These are phyloP conservation scores for Aphodius sticticus DNA, from an alignment of 2,888 invertebrate species.

Conservation along the genomic window DNA sequence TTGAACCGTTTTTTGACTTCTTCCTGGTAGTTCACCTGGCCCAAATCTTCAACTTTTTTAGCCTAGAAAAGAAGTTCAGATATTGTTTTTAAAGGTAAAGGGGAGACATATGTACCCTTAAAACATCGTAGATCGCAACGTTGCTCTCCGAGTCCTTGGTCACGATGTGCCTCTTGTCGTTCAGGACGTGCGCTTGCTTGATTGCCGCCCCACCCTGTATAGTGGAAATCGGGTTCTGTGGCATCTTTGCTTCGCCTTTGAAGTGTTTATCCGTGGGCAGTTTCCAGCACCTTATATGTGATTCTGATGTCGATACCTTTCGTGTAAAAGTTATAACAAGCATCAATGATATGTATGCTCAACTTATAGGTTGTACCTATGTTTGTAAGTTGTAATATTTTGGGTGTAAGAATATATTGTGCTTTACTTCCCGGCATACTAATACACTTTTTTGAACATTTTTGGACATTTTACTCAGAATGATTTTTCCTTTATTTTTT, in stretches of 20 bases:
- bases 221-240: slow-evolving; percentile 59
- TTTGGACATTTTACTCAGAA: no score
- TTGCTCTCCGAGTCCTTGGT: slow-evolving; percentile 94
- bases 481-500: no score
- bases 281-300: slow-evolving; percentile 61
- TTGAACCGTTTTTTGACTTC: slow-evolving; percentile 91
- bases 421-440: no score
- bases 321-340: slow-evolving; percentile 28
- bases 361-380: not conserved
- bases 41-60: slow-evolving; percentile 88
- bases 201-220: slow-evolving; percentile 94
- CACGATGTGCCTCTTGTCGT: slow-evolving; percentile 94
- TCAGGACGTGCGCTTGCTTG: slow-evolving; percentile 89
- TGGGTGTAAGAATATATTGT: no score
- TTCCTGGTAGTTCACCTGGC: slow-evolving; percentile 90
- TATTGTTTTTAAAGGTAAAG: not conserved
- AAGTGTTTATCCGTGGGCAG: slow-evolving; percentile 59
- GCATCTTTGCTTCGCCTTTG: slow-evolving; percentile 55
- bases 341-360: slow-evolving; percentile 6
- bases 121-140: slow-evolving; percentile 92
- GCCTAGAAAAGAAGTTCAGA: slow-evolving; percentile 60
- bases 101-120: slow-evolving; percentile 68
- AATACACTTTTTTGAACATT: no score
- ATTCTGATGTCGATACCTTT: slow-evolving; percentile 73
- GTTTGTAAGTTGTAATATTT: no score